These are phyloP conservation scores for Sinocyclocheilus anophthalmus DNA, from an alignment of 2,113 vertebrate genomes.

Conservation along the genomic window DNA sequence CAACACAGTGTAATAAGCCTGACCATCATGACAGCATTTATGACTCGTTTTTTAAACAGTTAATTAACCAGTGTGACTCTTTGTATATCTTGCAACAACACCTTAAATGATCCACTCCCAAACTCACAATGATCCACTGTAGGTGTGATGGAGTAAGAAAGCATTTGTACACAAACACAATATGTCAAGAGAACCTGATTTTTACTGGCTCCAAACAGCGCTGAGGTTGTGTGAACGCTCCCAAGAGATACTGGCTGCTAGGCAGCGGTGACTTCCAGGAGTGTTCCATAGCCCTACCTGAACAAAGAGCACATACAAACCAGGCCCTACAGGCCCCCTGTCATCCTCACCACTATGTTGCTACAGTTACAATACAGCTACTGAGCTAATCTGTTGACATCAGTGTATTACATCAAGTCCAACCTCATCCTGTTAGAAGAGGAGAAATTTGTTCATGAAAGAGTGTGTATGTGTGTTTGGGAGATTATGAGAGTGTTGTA, in stretches of 20 bases:
- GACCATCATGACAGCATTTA: neutral
- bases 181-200: conserved; percentile 14
- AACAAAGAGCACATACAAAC: conserved; percentile 42
- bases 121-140: conserved; percentile 2
- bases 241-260: conserved; percentile 51
- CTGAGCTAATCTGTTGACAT: conserved; percentile 40
- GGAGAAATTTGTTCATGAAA: neutral
- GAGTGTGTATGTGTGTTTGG: neutral
- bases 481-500: neutral
- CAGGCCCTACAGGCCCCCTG: conserved; percentile 14
- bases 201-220: conserved; percentile 26
- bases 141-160: neutral
- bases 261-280: conserved; percentile 47
- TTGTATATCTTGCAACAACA: neutral
- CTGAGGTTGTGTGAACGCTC: conserved; percentile 17
- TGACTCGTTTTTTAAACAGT: neutral
- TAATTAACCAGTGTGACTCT: conserved; percentile 1
- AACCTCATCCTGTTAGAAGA: neutral
- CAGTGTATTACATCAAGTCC: conserved; percentile 13
- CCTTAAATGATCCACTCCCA: neutral
- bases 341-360: conserved; percentile 48
- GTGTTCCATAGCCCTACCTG: conserved; percentile 41
- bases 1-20: neutral
- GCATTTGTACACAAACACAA: conserved; percentile 10
- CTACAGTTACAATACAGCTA: conserved; percentile 59